Conservation (phyloP, 2,888 invertebrate genomes). For the Pandemis heparana region DNA sequence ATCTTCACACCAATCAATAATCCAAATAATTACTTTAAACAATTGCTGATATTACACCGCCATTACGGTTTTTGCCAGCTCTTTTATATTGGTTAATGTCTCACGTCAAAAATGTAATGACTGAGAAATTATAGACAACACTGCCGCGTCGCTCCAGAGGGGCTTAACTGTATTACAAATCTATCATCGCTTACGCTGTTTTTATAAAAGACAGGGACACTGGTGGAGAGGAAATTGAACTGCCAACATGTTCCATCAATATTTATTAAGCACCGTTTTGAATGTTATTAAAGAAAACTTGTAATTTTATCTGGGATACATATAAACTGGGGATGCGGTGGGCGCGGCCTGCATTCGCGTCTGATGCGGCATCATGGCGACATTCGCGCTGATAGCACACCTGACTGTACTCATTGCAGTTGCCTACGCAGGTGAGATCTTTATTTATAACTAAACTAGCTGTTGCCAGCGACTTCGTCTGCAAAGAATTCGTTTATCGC, state of each 20-base stretch:
- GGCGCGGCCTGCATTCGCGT: slow-evolving; percentile 63
- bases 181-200: not conserved
- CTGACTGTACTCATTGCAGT: slow-evolving; percentile 49
- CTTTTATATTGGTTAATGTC: slow-evolving; percentile 31
- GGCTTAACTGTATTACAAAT: not conserved
- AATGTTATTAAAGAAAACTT: slow-evolving; percentile 59
- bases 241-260: slow-evolving; percentile 59
- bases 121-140: slow-evolving; percentile 59
- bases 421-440: slow-evolving; percentile 53
- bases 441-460: not conserved
- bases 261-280: slow-evolving; percentile 70
- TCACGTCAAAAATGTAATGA: slow-evolving; percentile 58
- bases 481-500: too few species aligned
- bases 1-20: slow-evolving; percentile 48
- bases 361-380: slow-evolving; percentile 61
- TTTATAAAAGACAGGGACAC: not conserved
- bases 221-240: slow-evolving; percentile 55
- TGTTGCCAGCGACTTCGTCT: too few species aligned
- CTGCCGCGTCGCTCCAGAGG: not conserved
- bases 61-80: slow-evolving; percentile 34
- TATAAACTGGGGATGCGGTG: slow-evolving; percentile 65
- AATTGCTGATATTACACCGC: slow-evolving; percentile 47
- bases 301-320: slow-evolving; percentile 62
- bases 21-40: slow-evolving; percentile 53
- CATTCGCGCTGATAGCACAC: slow-evolving; percentile 50